phyloP scores from a whole-genome alignment of 2,113 vertebrate genomes.

The Guaruba guarouba region DNA sequence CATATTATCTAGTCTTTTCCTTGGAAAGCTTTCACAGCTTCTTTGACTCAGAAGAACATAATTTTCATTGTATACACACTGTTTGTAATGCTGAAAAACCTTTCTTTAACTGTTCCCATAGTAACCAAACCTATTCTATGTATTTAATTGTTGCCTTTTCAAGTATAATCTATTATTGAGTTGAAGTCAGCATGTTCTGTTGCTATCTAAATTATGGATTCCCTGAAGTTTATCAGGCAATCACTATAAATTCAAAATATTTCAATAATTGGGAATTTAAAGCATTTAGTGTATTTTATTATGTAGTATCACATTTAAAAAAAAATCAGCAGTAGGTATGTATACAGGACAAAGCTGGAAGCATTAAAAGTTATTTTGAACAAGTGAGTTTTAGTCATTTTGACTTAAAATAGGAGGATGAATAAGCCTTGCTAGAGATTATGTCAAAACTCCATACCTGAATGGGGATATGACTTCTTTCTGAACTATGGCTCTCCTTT shows the following conservation, averaged over 20 bases:
- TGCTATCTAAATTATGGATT: not conserved
- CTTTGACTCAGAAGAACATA: not conserved
- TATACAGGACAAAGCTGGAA: not conserved
- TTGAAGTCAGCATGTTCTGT: not conserved
- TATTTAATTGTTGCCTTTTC: constrained; percentile 48
- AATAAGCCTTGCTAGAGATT: not conserved
- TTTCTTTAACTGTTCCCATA: constrained; percentile 36
- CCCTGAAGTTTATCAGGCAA: not conserved
- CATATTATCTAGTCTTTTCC: constrained; percentile 10
- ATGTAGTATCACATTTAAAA: not conserved
- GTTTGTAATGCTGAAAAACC: not conserved
- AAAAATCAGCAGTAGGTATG: not conserved
- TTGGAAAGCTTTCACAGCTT: constrained; percentile 12
- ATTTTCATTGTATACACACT: constrained; percentile 18
- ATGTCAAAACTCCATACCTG: not conserved
- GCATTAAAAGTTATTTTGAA: not conserved
- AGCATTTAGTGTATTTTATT: not conserved
- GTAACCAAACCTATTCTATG: constrained; percentile 43
- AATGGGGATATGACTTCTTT: not conserved
- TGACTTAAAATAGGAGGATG: not conserved
- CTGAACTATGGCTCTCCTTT: not conserved
- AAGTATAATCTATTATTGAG: constrained; percentile 12
- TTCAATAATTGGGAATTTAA: not conserved
- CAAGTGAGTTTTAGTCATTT: not conserved
- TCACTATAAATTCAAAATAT: not conserved